These are phyloP conservation scores for Notothenia coriiceps DNA, from an alignment of 2,113 vertebrate species.

Conservation along the genomic window DNA sequence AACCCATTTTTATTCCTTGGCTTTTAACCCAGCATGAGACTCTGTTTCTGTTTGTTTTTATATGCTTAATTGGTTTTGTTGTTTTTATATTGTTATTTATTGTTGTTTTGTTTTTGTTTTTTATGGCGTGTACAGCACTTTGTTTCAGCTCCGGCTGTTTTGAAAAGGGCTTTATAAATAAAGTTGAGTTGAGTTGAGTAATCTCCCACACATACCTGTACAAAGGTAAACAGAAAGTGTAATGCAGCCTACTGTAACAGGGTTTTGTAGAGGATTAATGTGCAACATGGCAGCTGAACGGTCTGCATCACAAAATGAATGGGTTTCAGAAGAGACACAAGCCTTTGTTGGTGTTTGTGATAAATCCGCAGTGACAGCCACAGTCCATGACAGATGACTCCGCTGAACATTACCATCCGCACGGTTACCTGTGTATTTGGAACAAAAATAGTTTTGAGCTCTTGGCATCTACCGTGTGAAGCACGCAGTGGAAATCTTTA, in stretches of 20 bases:
- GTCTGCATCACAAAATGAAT: not conserved
- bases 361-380: constrained; percentile 5
- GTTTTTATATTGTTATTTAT: no score
- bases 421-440: constrained; percentile 18
- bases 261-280: not conserved
- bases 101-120: no score
- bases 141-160: no score
- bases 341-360: not conserved
- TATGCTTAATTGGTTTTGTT: no score
- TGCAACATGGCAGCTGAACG: not conserved
- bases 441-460: constrained; percentile 40
- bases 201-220: not conserved
- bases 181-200: no score
- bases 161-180: no score
- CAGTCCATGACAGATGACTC: constrained; percentile 18
- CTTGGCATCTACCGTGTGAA: constrained; percentile 22
- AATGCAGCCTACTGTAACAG: not conserved
- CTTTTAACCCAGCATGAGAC: no score
- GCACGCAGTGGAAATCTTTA: constrained; percentile 20
- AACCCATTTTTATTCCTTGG: no score
- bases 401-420: not conserved
- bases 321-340: not conserved
- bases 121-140: no score
- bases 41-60: no score
- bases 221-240: not conserved